A percentile compares a stretch with the other conserved stretches of the same genome.
Evolutionary conservation across 1,140 invertebrate species (phyloP).

Genomic region (Penaeus japonicus): DNA sequence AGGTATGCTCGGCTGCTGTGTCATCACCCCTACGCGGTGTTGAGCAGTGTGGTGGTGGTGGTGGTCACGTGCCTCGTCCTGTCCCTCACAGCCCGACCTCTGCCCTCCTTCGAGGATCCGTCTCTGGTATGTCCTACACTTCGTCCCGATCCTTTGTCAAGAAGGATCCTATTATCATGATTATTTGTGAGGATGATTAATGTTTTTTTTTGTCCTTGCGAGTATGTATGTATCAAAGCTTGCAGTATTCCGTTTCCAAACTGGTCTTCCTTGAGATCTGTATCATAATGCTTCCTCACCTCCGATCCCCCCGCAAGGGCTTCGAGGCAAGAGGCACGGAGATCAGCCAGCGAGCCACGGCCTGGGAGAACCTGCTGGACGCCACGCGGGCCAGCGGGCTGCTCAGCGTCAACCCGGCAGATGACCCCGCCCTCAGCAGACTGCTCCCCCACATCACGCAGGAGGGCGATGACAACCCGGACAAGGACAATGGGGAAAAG

Average conservation of each 20-base stretch:
- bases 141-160: too few relatives aligned
- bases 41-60: constrained; percentile 74
- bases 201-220: too few relatives aligned
- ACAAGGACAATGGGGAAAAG: constrained; percentile 24
- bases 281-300: too few relatives aligned
- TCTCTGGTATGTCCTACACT: constrained; percentile 16
- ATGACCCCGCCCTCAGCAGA: constrained; percentile 20
- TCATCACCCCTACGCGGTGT: constrained; percentile 77
- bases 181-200: too few relatives aligned
- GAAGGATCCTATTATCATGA: too few relatives aligned
- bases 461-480: constrained; percentile 28
- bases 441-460: not conserved
- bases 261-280: too few relatives aligned
- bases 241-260: too few relatives aligned
- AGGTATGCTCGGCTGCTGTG: constrained; percentile 74
- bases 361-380: constrained; percentile 85
- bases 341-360: constrained; percentile 77
- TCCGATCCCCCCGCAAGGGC: constrained; percentile 69
- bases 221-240: too few relatives aligned
- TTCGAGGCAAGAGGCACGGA: constrained; percentile 89
- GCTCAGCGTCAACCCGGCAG: constrained; percentile 78
- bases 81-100: constrained; percentile 73
- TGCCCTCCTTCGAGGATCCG: constrained; percentile 82
- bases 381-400: constrained; percentile 74
- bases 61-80: constrained; percentile 76